Percentiles rank a stretch among this genome's conserved stretches.
These are phyloP conservation scores for Pharmacophagus antenor DNA, from an alignment of 2,888 invertebrate genomes.

Conservation along the genomic window DNA sequence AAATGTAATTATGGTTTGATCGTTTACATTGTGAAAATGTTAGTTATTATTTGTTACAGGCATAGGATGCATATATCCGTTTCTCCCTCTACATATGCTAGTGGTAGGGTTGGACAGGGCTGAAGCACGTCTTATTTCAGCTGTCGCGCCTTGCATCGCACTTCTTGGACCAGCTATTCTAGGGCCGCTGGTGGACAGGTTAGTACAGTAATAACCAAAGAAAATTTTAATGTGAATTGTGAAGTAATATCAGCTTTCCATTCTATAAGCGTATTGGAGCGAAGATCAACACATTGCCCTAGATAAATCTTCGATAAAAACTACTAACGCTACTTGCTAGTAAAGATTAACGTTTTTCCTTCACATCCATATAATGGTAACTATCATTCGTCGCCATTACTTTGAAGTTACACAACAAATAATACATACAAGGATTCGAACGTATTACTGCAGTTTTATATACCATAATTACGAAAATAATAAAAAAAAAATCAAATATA, in stretches of 20 bases:
- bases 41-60: slow-evolving; percentile 73
- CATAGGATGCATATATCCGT: slow-evolving; percentile 90
- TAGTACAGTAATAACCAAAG: slow-evolving; percentile 52
- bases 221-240: not conserved
- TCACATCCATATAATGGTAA: not conserved
- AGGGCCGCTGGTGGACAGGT: slow-evolving; percentile 89
- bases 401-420: not conserved
- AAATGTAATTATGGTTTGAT: not conserved
- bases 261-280: slow-evolving; percentile 6
- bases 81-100: slow-evolving; percentile 89
- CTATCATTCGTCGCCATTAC: not conserved
- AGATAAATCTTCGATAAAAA: slow-evolving; percentile 6
- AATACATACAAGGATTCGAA: no score
- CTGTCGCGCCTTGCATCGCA: slow-evolving; percentile 89
- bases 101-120: slow-evolving; percentile 86
- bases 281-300: slow-evolving; percentile 11
- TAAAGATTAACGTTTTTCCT: not conserved
- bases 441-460: no score
- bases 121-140: slow-evolving; percentile 89
- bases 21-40: not conserved
- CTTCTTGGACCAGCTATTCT: slow-evolving; percentile 88
- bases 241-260: not conserved
- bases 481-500: no score
- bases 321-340: not conserved
- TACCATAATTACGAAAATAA: no score